A percentile compares a stretch with the other conserved stretches of the same genome.
Evolutionary conservation across 2,888 invertebrate genomes (phyloP).

Genomic region (Caenorhabditis sinica): DNA sequence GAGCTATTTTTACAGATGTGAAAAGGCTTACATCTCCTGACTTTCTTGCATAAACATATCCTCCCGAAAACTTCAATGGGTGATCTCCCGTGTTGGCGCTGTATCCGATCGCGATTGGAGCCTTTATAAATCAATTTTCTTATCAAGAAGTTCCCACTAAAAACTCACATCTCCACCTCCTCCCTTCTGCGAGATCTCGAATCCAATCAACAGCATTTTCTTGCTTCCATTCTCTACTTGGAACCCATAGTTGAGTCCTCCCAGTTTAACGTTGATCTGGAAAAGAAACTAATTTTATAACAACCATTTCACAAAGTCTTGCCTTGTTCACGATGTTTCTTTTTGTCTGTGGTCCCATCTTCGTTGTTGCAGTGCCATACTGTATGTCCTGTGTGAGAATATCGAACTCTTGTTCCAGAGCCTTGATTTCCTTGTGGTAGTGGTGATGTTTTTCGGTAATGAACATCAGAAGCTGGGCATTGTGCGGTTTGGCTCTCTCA

Average conservation of each 20-base stretch:
- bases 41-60: constrained; percentile 1
- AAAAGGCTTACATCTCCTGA: constrained; percentile 16
- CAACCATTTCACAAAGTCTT: not conserved
- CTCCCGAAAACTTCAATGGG: not conserved
- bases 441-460: constrained; percentile 1
- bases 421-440: constrained; percentile 49
- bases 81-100: constrained; percentile 16
- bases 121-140: not conserved
- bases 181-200: constrained; percentile 31
- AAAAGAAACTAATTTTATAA: not conserved
- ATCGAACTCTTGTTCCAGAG: constrained; percentile 54
- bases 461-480: constrained; percentile 34
- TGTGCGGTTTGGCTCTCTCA: not conserved
- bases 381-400: constrained; percentile 57
- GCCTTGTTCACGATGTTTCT: constrained; percentile 53
- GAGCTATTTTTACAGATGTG: not conserved
- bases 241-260: constrained; percentile 58
- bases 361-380: constrained; percentile 12
- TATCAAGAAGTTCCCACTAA: not conserved
- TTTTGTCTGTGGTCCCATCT: constrained; percentile 16
- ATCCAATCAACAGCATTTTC: constrained; percentile 27
- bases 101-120: constrained; percentile 21
- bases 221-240: not conserved
- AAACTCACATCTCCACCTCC: constrained; percentile 2
- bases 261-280: constrained; percentile 49